phyloP scores from a whole-genome alignment of 2,113 vertebrate genomes.

The Brachyhypopomus gauderio region DNA sequence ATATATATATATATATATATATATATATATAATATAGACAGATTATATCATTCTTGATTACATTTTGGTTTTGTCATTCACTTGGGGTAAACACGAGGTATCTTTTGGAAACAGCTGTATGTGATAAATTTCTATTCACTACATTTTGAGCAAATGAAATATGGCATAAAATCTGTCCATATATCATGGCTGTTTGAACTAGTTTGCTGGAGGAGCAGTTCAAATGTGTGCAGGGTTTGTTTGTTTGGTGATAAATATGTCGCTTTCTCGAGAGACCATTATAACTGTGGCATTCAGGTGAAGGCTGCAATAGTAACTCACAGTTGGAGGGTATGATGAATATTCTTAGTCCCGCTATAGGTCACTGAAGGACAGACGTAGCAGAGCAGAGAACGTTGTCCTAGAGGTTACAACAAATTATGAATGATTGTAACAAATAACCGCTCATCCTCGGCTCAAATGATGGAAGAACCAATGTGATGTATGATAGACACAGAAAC shows the following conservation, averaged over 20 bases:
- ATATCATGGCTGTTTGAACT: neutral
- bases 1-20: too few relatives aligned
- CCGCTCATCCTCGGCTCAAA: constrained; percentile 31
- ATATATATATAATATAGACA: too few relatives aligned
- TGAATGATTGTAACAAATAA: constrained; percentile 28
- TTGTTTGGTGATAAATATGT: constrained; percentile 26
- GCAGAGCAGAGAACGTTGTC: constrained; percentile 22
- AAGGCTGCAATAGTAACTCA: constrained; percentile 35
- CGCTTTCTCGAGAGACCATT: constrained; percentile 14
- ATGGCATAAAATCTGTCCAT: neutral
- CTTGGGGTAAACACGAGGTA: too few relatives aligned
- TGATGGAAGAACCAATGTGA: constrained; percentile 11
- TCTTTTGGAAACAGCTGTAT: neutral
- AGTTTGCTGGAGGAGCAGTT: neutral
- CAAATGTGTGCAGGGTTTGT: neutral
- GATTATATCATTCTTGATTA: too few relatives aligned
- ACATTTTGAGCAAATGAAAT: neutral
- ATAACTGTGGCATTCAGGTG: neutral
- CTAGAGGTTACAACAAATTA: constrained; percentile 50
- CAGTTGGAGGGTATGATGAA: constrained; percentile 35
- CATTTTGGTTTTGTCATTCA: too few relatives aligned
- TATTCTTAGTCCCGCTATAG: constrained; percentile 45
- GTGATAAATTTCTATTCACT: neutral
- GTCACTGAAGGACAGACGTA: constrained; percentile 18
- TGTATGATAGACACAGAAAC: neutral